Evolutionary conservation across 2,888 invertebrate genomes (phyloP).

Genomic region (Lasius fuliginosus): DNA sequence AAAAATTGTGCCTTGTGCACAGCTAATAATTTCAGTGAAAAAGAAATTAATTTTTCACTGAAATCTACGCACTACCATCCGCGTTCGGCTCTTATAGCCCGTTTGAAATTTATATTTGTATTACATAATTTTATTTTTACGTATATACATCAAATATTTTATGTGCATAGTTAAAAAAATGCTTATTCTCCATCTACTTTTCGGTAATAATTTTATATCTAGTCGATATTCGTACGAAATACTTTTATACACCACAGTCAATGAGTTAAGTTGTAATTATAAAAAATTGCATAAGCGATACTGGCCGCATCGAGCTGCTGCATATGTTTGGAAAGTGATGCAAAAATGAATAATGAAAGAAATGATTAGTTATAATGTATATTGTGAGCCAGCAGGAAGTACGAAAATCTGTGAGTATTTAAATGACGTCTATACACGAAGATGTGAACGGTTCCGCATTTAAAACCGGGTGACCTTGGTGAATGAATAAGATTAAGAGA

Average conservation of each 20-base stretch:
- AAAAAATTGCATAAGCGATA: neutral
- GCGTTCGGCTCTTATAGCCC: too few species aligned
- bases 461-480: constrained; percentile 70
- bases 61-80: too few species aligned
- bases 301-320: neutral
- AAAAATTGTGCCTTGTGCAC: too few species aligned
- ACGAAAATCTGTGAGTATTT: constrained; percentile 56
- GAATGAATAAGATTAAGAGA: constrained; percentile 52
- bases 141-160: neutral
- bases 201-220: neutral
- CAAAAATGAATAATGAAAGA: neutral
- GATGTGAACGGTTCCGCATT: constrained; percentile 64
- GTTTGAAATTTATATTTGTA: too few species aligned
- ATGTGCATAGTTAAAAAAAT: neutral
- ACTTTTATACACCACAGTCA: neutral
- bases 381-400: constrained; percentile 61
- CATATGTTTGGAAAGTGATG: constrained; percentile 26
- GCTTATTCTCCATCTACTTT: neutral
- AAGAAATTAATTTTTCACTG: too few species aligned
- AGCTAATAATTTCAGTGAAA: too few species aligned
- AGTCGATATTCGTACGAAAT: neutral
- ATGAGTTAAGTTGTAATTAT: neutral
- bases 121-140: neutral
- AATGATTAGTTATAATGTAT: constrained; percentile 3
- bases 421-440: constrained; percentile 56